Evolutionary conservation across 2,888 invertebrate genomes (phyloP).

Genomic region (Ypsolopha scabrella): DNA sequence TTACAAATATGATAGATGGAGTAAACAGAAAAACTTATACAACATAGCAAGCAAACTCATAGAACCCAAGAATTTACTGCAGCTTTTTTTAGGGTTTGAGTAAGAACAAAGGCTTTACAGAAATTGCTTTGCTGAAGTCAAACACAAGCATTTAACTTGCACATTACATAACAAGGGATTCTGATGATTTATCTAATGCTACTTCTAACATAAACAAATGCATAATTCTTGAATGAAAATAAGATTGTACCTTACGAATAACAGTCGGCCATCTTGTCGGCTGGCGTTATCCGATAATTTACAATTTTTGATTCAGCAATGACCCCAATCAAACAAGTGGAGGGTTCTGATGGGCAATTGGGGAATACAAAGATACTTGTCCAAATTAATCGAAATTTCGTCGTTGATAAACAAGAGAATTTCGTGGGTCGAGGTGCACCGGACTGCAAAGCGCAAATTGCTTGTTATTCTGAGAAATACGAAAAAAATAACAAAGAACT

Average conservation of each 20-base stretch:
- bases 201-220: conserved; percentile 14
- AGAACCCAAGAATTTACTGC: neutral
- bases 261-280: conserved; percentile 70
- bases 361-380: conserved; percentile 25
- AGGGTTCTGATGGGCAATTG: conserved; percentile 24
- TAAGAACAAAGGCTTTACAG: neutral
- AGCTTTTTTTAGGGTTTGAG: neutral
- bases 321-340: conserved; percentile 30
- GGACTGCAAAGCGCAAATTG: conserved; percentile 51
- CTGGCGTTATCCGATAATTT: conserved; percentile 64
- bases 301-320: conserved; percentile 37
- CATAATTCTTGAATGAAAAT: conserved; percentile 25
- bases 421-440: conserved; percentile 32
- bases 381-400: conserved; percentile 27
- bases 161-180: neutral
- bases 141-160: neutral
- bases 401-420: conserved; percentile 28
- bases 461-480: conserved; percentile 29
- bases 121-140: neutral
- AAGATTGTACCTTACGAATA: conserved; percentile 61
- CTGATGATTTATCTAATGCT: neutral
- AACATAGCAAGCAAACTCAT: neutral
- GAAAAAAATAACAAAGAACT: neutral
- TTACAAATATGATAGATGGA: no score
- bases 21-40: neutral